Evolutionary conservation across 1,140 invertebrate genomes (phyloP).

Genomic region (Anadara kagoshimensis): DNA sequence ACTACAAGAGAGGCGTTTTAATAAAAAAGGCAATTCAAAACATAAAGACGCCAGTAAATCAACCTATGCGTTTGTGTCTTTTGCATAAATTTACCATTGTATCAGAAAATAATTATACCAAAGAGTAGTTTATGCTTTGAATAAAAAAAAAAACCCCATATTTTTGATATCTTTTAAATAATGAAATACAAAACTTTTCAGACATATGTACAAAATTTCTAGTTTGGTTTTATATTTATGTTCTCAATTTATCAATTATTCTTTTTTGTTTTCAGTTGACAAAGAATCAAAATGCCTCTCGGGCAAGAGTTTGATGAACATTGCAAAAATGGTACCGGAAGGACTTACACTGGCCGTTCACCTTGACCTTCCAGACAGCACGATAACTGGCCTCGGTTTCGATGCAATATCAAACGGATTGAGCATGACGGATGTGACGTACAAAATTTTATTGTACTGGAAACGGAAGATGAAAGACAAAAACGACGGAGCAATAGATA

Average conservation of each 20-base stretch:
- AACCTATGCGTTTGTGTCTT: too few species aligned
- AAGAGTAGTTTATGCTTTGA: too few species aligned
- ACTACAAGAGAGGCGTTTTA: too few species aligned
- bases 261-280: conserved; percentile 60
- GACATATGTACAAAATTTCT: too few species aligned
- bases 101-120: too few species aligned
- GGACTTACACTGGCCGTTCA: conserved; percentile 71
- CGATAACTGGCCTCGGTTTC: conserved; percentile 72
- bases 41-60: too few species aligned
- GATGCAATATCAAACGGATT: conserved; percentile 71
- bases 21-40: too few species aligned
- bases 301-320: conserved; percentile 64
- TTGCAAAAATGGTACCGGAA: conserved; percentile 65
- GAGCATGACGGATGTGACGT: conserved; percentile 69
- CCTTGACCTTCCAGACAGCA: conserved; percentile 69
- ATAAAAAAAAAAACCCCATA: too few species aligned
- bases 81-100: too few species aligned
- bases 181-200: too few species aligned
- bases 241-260: not conserved
- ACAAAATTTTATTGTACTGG: conserved; percentile 72
- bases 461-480: conserved; percentile 66
- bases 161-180: too few species aligned
- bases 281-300: conserved; percentile 67
- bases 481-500: conserved; percentile 59
- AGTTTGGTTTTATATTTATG: not conserved